A percentile compares a stretch with the other conserved stretches of the same genome.
Evolutionary conservation across 2,888 invertebrate species (phyloP).

Genomic region (Eupsilia transversa): DNA sequence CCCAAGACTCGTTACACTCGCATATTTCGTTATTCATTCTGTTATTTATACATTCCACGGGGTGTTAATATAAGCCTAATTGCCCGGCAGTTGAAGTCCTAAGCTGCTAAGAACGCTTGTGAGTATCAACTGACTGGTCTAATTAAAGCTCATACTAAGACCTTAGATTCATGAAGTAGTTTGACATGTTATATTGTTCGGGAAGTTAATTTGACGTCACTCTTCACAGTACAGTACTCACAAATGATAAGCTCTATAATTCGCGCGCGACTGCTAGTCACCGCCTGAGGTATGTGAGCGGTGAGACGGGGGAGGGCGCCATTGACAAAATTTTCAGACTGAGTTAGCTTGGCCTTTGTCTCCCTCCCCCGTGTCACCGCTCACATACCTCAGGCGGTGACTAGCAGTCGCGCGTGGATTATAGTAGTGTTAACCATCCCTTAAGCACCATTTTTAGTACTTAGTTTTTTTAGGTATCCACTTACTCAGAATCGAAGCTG

Average conservation of each 20-base stretch:
- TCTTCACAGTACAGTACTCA: not conserved
- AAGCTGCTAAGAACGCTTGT: not conserved
- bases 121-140: not conserved
- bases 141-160: slow-evolving; percentile 23
- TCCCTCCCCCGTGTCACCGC: too few relatives aligned
- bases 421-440: not conserved
- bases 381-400: too few relatives aligned
- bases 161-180: slow-evolving; percentile 43
- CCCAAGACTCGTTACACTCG: slow-evolving; percentile 28
- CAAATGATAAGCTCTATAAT: not conserved
- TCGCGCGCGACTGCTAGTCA: too few relatives aligned
- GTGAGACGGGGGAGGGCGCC: too few relatives aligned
- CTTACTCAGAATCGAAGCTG: not conserved
- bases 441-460: not conserved
- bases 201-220: slow-evolving; percentile 15
- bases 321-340: too few relatives aligned
- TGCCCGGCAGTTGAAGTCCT: not conserved
- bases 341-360: too few relatives aligned
- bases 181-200: slow-evolving; percentile 26
- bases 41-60: slow-evolving; percentile 56
- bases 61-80: slow-evolving; percentile 7
- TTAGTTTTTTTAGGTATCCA: too few relatives aligned
- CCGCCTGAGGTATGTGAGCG: too few relatives aligned
- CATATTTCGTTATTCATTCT: slow-evolving; percentile 45
- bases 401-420: too few relatives aligned